These are phyloP conservation scores for Ptychochromis oligacanthus DNA, from an alignment of 2,113 vertebrate genomes.

Conservation along the genomic window DNA sequence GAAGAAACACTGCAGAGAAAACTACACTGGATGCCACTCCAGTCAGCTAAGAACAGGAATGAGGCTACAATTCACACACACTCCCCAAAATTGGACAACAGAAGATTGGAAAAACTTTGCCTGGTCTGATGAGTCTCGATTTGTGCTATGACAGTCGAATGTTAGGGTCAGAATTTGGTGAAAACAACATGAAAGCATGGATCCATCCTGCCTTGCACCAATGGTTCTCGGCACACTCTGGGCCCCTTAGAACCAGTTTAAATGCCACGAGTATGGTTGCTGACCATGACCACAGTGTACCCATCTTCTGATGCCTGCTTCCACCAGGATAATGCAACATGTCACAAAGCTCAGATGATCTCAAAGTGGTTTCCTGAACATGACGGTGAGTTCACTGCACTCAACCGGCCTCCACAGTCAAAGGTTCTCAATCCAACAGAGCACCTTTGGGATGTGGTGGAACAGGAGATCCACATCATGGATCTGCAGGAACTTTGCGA, in stretches of 20 bases:
- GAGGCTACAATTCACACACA: too few species aligned
- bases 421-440: neutral
- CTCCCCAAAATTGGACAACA: too few species aligned
- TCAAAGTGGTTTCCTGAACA: neutral
- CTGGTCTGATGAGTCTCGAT: too few species aligned
- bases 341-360: neutral
- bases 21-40: too few species aligned
- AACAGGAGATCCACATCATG: neutral
- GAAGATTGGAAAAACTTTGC: too few species aligned
- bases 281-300: neutral
- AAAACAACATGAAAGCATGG: too few species aligned
- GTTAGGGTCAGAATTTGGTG: too few species aligned
- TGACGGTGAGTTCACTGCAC: neutral
- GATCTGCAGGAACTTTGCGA: neutral
- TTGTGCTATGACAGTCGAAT: too few species aligned
- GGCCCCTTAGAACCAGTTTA: neutral
- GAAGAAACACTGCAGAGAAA: too few species aligned
- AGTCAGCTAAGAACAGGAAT: too few species aligned
- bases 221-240: too few species aligned
- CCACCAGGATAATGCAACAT: neutral
- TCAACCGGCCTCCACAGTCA: neutral
- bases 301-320: neutral
- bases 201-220: too few species aligned
- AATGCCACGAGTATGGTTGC: accelerated
- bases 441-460: neutral